Conservation (phyloP, 2,113 vertebrate genomes). For the Otolemur garnettii region DNA sequence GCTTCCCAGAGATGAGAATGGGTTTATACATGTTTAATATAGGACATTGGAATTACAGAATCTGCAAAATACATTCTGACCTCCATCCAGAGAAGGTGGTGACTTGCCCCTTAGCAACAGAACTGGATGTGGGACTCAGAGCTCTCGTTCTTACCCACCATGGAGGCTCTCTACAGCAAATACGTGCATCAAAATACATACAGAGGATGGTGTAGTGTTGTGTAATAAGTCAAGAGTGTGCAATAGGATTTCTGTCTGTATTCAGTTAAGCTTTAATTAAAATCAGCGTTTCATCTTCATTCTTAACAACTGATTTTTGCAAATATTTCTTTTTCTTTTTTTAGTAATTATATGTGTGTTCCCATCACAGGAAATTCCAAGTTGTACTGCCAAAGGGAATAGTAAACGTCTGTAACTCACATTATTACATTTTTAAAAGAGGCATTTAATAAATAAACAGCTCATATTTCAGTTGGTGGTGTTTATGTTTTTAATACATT, state of each 20-base stretch:
- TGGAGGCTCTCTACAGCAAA: background rate
- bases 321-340: slow-evolving; percentile 4
- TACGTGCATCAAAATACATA: background rate
- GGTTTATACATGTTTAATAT: background rate
- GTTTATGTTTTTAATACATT: slow-evolving; percentile 77
- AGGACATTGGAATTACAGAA: background rate
- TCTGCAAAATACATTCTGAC: background rate
- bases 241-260: background rate
- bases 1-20: background rate
- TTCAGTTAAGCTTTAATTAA: slow-evolving; percentile 20
- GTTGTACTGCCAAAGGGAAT: slow-evolving; percentile 35
- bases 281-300: slow-evolving; percentile 20
- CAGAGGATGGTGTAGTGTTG: too few relatives aligned
- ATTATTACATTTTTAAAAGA: slow-evolving; percentile 76
- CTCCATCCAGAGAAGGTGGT: background rate
- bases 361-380: slow-evolving; percentile 66
- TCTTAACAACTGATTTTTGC: background rate
- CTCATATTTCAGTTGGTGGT: slow-evolving; percentile 64
- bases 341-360: slow-evolving; percentile 63
- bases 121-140: background rate
- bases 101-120: background rate
- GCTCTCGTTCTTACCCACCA: background rate
- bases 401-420: slow-evolving; percentile 74
- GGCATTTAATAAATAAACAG: slow-evolving; percentile 70
- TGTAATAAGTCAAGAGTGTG: background rate